phyloP scores from a whole-genome alignment of 2,113 vertebrate species.

The Scomber japonicus region DNA sequence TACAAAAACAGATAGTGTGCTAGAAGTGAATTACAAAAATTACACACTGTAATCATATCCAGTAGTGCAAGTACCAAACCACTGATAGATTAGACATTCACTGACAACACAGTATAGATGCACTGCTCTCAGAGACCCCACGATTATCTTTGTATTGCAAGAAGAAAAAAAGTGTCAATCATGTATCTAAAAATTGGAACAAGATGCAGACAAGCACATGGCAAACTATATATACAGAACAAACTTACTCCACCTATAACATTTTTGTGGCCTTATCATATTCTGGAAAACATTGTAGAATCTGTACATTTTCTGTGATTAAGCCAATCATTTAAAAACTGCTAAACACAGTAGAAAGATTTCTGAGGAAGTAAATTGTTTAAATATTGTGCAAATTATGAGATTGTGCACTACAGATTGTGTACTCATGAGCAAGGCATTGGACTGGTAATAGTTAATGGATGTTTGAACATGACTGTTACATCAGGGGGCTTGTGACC shows the following conservation, averaged over 20 bases:
- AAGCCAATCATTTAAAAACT: constrained; percentile 3
- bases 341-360: constrained; percentile 4
- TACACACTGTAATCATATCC: constrained; percentile 1
- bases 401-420: neutral
- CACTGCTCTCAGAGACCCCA: constrained; percentile 31
- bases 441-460: constrained; percentile 6
- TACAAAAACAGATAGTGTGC: constrained; percentile 31
- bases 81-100: constrained; percentile 24
- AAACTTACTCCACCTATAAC: constrained; percentile 5
- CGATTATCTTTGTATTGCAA: constrained; percentile 11
- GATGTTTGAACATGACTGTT: neutral
- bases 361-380: neutral
- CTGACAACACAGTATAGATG: constrained; percentile 12
- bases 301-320: neutral
- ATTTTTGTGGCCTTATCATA: neutral
- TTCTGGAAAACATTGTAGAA: neutral
- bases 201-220: constrained; percentile 43
- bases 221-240: constrained; percentile 49
- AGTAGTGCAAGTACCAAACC: constrained; percentile 13
- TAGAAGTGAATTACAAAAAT: constrained; percentile 27
- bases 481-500: neutral
- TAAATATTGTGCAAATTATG: neutral
- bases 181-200: constrained; percentile 20
- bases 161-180: constrained; percentile 16
- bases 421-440: constrained; percentile 41